Percentiles rank a stretch among this genome's conserved stretches.
phyloP scores from a whole-genome alignment of 2,888 invertebrate species.

The Galerucella nymphaeae region DNA sequence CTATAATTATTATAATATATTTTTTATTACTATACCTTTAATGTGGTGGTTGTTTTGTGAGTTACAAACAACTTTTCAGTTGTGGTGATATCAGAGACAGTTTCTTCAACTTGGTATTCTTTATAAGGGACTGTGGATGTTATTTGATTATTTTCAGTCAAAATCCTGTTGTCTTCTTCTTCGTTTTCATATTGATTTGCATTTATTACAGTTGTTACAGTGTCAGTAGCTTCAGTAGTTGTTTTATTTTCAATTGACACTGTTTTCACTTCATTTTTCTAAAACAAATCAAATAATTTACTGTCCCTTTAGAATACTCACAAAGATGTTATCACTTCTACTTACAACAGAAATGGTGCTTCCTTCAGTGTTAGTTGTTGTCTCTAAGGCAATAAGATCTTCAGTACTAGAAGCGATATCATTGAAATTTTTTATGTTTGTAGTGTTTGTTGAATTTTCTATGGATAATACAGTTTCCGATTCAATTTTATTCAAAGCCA shows the following conservation, averaged over 20 bases:
- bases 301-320: background rate
- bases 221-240: conserved; percentile 25
- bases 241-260: background rate
- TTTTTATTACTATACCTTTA: no score
- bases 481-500: conserved; percentile 4
- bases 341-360: conserved; percentile 2
- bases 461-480: conserved; percentile 14
- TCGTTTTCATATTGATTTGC: conserved; percentile 22
- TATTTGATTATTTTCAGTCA: conserved; percentile 14
- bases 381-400: conserved; percentile 62
- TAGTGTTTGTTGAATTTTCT: conserved; percentile 7
- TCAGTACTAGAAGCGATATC: conserved; percentile 57
- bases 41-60: conserved; percentile 49
- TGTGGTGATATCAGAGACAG: conserved; percentile 53
- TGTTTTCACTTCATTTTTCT: background rate
- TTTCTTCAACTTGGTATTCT: conserved; percentile 59
- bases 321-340: background rate
- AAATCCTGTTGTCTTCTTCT: conserved; percentile 37
- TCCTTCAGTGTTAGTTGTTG: conserved; percentile 55
- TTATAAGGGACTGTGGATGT: conserved; percentile 27
- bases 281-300: background rate
- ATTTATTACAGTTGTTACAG: conserved; percentile 28
- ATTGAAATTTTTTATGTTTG: conserved; percentile 43
- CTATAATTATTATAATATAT: no score
- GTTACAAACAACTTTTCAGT: conserved; percentile 57